Base-by-base conservation (phyloP, 2,113 vertebrate genomes). In the Lamprologus sp. region DNA sequence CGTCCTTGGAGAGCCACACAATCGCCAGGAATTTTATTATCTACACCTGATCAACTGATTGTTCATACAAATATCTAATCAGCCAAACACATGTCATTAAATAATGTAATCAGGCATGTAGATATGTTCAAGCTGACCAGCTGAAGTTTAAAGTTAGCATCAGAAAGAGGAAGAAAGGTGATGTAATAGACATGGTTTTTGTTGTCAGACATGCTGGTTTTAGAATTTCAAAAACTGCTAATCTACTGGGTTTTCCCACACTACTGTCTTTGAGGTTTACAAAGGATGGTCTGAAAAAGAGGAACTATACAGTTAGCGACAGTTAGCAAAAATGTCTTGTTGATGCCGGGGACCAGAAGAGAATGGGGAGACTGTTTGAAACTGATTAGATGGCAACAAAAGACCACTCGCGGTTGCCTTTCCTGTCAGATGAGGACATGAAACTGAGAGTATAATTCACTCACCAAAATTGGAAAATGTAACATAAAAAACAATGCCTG, bases 21-120 rank as follows among this genome's bases (percentile, higher is more conserved):
- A n/a, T 35, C 1, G 4, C 9, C 6, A 65, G 0, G 17, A 65
- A 65, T 65, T 65, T 35, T 35, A 35, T n/a, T 2, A 63, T 0
- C 31, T 35, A 35, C 17, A 65, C 31, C 9, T 12, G 31, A 63
- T 63, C 6, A 63, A 7, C 31, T 35, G 58, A 35, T 63, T n/a
- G 58, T 63, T 63, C 4, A 63, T 35, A 35, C 17, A 35, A 35
- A 19, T 63, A 35, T 35, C 58, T 19, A 11, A 63, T 70, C 37
- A 70, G 37, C 65, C 37, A 70, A 26, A 1, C 37, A 26, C 37
- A 70, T 15, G 7, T 14, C 65, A 42, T 9, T 42, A 42, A 42
- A 13, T 15, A 42, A 14, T 70, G 7, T 35, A 65, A 65, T 70
- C 4, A 70, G 5, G 2, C 65, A 73, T 45, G 37, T 23, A 70